Percentiles rank a stretch among this genome's conserved stretches.
These are phyloP conservation scores for Coecobrya sp. DNA, from an alignment of 2,888 invertebrate genomes.

Conservation along the genomic window DNA sequence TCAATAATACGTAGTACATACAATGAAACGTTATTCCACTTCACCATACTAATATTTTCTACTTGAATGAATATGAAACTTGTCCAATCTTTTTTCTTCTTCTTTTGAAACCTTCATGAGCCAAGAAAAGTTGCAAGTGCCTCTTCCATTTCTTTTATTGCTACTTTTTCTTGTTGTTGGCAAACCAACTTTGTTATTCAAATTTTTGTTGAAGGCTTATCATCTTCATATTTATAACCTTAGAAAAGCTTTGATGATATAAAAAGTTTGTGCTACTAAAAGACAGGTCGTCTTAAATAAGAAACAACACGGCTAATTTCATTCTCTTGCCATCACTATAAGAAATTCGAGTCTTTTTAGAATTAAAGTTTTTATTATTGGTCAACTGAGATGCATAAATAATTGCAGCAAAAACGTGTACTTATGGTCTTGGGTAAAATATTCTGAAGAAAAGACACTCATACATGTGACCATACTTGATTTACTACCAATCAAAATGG, in stretches of 20 bases:
- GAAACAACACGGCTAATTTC: background rate
- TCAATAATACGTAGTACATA: conserved; percentile 27
- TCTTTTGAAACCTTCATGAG: conserved; percentile 53
- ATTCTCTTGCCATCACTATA: background rate
- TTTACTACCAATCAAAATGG: conserved; percentile 75
- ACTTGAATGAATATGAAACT: conserved; percentile 60
- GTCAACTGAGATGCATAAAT: background rate
- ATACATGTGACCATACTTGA: conserved; percentile 48
- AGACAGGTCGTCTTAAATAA: conserved; percentile 18
- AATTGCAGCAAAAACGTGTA: background rate
- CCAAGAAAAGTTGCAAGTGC: conserved; percentile 51
- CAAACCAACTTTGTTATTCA: conserved; percentile 64
- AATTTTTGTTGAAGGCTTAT: conserved; percentile 67
- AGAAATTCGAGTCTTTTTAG: background rate
- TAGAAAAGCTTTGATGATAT: background rate
- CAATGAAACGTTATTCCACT: background rate
- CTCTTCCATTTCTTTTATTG: conserved; percentile 26
- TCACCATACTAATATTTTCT: conserved; percentile 8
- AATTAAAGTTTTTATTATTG: background rate
- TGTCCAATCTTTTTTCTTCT: conserved; percentile 56
- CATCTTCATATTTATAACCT: conserved; percentile 7
- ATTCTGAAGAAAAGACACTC: background rate
- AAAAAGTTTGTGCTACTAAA: conserved; percentile 6
- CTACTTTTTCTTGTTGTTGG: conserved; percentile 45
- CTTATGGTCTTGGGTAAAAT: background rate